Evolutionary conservation across 2,113 vertebrate species (phyloP).

Genomic region (Morphnarchus princeps): DNA sequence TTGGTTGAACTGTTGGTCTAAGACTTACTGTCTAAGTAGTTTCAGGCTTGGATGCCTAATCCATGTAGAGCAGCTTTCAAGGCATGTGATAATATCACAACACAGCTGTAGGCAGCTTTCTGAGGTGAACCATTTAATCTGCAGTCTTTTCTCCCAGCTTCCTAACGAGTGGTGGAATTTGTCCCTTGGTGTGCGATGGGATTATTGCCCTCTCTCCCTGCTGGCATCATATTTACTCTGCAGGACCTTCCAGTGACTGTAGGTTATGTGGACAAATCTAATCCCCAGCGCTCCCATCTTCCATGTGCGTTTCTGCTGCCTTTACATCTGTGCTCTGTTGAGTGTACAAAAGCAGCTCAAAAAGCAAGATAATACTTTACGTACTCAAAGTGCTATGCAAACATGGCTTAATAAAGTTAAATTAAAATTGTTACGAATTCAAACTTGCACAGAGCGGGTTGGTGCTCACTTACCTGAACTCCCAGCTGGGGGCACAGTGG

Average conservation of each 20-base stretch:
- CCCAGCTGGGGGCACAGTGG: background rate
- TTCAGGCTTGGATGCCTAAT: conserved; percentile 40
- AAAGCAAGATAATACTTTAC: background rate
- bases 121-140: conserved; percentile 17
- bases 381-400: background rate
- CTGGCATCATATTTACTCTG: background rate
- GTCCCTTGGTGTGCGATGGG: background rate
- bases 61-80: conserved; percentile 20
- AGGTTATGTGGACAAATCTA: background rate
- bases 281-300: background rate
- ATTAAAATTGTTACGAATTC: background rate
- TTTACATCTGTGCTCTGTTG: background rate
- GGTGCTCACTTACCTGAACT: background rate
- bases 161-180: background rate
- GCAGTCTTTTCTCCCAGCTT: background rate
- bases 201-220: background rate
- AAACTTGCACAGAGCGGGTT: background rate
- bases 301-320: background rate
- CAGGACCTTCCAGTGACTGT: background rate
- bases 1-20: conserved; percentile 57
- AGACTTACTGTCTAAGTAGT: conserved; percentile 42
- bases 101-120: conserved; percentile 43
- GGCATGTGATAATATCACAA: conserved; percentile 43
- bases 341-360: background rate
- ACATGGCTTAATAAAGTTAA: background rate